Evolutionary conservation across 2,888 invertebrate species (phyloP).

Genomic region (Aradus depressus): DNA sequence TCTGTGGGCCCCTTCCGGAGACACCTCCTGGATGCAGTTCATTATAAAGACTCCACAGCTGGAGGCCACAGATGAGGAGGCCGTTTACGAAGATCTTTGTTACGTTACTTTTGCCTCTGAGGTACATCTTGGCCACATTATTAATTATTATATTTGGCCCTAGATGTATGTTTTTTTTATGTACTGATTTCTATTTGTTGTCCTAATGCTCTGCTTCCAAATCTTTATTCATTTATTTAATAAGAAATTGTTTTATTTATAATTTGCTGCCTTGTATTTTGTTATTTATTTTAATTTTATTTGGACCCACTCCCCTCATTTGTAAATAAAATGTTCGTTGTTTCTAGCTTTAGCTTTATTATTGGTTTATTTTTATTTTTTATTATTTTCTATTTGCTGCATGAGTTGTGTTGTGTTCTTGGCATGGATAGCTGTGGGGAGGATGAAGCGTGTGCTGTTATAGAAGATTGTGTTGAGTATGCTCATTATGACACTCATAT

Average conservation of each 20-base stretch:
- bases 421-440: constrained; percentile 34
- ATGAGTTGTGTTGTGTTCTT: constrained; percentile 17
- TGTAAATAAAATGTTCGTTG: too few species aligned
- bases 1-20: constrained; percentile 31
- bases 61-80: constrained; percentile 56
- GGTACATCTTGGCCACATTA: constrained; percentile 40
- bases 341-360: background rate
- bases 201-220: constrained; percentile 27
- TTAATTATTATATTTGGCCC: constrained; percentile 13
- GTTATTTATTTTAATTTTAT: background rate
- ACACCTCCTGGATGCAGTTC: constrained; percentile 51
- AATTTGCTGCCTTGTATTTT: background rate
- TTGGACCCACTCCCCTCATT: background rate
- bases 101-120: constrained; percentile 71
- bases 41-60: constrained; percentile 49
- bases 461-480: constrained; percentile 49
- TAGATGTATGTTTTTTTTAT: constrained; percentile 22
- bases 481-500: constrained; percentile 57
- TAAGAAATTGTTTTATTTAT: constrained; percentile 20
- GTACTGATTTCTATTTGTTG: constrained; percentile 27
- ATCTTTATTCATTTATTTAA: constrained; percentile 23
- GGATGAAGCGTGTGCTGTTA: constrained; percentile 32
- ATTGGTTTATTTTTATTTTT: constrained; percentile 6
- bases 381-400: constrained; percentile 9
- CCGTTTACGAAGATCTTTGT: constrained; percentile 80